A percentile compares a stretch with the other conserved stretches of the same genome.
Evolutionary conservation across 2,888 invertebrate genomes (phyloP).

Genomic region (Salticus scenicus): DNA sequence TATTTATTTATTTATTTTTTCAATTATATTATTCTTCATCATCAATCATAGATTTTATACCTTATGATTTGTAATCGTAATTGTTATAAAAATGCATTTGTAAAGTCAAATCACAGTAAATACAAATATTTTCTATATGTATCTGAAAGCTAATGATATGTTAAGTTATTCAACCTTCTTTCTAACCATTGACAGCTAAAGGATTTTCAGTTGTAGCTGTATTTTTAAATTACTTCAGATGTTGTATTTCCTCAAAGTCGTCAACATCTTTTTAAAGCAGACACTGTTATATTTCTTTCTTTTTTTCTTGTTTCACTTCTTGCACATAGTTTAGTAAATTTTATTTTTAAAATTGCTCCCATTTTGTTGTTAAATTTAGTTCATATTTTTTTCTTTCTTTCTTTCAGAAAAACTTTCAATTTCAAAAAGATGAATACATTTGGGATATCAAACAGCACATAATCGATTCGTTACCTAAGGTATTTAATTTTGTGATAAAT

Average conservation of each 20-base stretch:
- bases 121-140: too few relatives aligned
- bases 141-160: too few relatives aligned
- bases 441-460: conserved; percentile 99
- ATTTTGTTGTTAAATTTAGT: neutral
- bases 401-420: conserved; percentile 95
- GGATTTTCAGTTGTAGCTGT: too few relatives aligned
- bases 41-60: too few relatives aligned
- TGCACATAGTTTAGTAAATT: neutral
- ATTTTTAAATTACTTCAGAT: neutral
- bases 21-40: too few relatives aligned
- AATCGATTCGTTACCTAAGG: conserved; percentile 96
- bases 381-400: conserved; percentile 70
- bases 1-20: too few relatives aligned
- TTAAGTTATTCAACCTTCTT: too few relatives aligned
- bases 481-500: conserved; percentile 76
- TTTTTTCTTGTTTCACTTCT: neutral
- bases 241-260: neutral
- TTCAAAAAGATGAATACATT: conserved; percentile 95
- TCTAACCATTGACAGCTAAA: too few relatives aligned
- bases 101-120: too few relatives aligned
- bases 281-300: neutral
- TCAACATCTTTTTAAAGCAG: neutral
- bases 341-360: neutral
- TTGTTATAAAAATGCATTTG: too few relatives aligned
- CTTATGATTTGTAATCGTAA: too few relatives aligned